phyloP scores from a whole-genome alignment of 2,113 vertebrate species.

The Charadrius vociferus region DNA sequence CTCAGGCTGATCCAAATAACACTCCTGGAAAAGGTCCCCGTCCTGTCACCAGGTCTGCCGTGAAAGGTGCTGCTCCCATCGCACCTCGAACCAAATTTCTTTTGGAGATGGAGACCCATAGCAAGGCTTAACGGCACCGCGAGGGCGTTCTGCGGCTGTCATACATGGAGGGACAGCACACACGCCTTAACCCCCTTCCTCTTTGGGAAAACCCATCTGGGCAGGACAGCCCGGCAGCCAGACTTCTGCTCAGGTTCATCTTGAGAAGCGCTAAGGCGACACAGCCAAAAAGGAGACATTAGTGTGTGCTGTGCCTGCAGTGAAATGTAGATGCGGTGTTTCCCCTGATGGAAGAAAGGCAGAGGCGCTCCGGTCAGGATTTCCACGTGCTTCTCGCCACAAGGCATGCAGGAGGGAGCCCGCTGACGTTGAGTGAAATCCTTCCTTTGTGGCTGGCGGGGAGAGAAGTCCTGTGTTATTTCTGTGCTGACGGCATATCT shows the following conservation, averaged over 20 bases:
- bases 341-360: neutral
- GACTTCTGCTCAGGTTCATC: neutral
- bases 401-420: neutral
- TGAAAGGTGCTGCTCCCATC: neutral
- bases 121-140: neutral
- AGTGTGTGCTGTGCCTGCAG: neutral
- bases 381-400: neutral
- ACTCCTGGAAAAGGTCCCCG: neutral
- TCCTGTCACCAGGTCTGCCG: neutral
- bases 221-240: neutral
- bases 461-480: neutral
- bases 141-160: neutral
- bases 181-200: neutral
- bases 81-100: neutral
- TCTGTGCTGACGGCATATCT: neutral
- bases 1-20: neutral
- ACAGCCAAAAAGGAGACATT: neutral
- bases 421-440: neutral
- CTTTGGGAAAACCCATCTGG: neutral
- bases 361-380: neutral
- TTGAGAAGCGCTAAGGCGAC: neutral
- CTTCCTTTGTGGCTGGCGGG: neutral
- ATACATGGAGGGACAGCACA: accelerated
- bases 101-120: neutral
- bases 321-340: accelerated